Evolutionary conservation across 2,888 invertebrate genomes (phyloP).

Genomic region (Aleiodes alternator): DNA sequence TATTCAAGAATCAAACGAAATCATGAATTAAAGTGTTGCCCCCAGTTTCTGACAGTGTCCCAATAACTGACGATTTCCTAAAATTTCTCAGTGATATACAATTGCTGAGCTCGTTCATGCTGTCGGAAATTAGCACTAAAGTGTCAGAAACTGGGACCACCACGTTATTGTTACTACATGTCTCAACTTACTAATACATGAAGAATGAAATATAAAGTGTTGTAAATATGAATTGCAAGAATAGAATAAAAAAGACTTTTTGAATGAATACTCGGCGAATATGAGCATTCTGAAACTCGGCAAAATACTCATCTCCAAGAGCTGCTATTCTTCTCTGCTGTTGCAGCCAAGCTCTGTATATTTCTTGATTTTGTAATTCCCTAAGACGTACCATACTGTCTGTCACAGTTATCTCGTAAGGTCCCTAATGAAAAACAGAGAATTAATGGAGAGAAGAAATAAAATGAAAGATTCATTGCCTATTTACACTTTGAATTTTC

Average conservation of each 20-base stretch:
- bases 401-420: constrained; percentile 66
- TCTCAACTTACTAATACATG: constrained; percentile 66
- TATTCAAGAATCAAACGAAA: constrained; percentile 16
- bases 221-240: constrained; percentile 77
- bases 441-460: background rate
- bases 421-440: constrained; percentile 60
- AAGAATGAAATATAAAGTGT: constrained; percentile 75
- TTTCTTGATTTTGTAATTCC: constrained; percentile 65
- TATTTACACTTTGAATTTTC: constrained; percentile 61
- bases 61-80: no score
- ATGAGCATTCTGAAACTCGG: constrained; percentile 62
- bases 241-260: constrained; percentile 79
- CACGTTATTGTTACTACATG: constrained; percentile 1
- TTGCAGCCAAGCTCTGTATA: constrained; percentile 64
- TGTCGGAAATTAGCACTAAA: no score
- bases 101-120: no score
- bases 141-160: no score
- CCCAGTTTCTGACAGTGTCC: no score
- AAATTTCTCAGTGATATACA: no score
- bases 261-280: constrained; percentile 72
- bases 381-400: constrained; percentile 66
- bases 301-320: constrained; percentile 60
- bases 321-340: constrained; percentile 56
- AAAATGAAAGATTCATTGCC: background rate
- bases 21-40: background rate